Conservation (phyloP, 1,140 invertebrate genomes). For the honey bee (Apis mellifera) region Amel_HAv3.1 CM009936.2:8058001-8058500, state of each 20-base stretch:
- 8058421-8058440: slow-evolving; percentile 58
- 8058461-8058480: neutral
- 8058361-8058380: slow-evolving; percentile 44
- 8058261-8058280: slow-evolving; percentile 80
- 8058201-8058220: slow-evolving; percentile 63
- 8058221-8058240: slow-evolving; percentile 74
- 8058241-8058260: slow-evolving; percentile 80
- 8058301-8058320: slow-evolving; percentile 60
- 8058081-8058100: neutral
- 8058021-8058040: neutral
- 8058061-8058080: slow-evolving; percentile 12
- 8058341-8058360: neutral
- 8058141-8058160: slow-evolving; percentile 42
- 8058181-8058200: slow-evolving; percentile 52
- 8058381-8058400: slow-evolving; percentile 51
- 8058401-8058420: slow-evolving; percentile 48
- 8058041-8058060: neutral
- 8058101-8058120: neutral
- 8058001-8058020: neutral
- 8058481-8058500: slow-evolving; percentile 13
- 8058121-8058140: neutral
- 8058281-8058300: slow-evolving; percentile 81
- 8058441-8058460: slow-evolving; percentile 43
- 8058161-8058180: slow-evolving; percentile 52
- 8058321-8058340: slow-evolving; percentile 17